Conservation (phyloP, 1,140 invertebrate genomes). For the Marisa cornuarietis region DNA sequence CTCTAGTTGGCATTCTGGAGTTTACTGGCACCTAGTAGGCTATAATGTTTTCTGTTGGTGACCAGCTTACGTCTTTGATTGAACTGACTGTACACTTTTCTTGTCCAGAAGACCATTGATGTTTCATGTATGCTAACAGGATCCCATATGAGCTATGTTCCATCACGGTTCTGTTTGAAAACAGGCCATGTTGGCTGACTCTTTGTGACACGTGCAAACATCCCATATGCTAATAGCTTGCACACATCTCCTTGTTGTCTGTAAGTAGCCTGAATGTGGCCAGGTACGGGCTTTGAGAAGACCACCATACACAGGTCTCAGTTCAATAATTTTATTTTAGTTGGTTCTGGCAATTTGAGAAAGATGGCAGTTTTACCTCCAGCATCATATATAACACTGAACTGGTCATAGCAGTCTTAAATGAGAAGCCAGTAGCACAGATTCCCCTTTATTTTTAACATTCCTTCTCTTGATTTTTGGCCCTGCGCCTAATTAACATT, state of each 20-base stretch:
- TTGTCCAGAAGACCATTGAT: constrained; percentile 81
- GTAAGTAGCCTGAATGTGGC: constrained; percentile 88
- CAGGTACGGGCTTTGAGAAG: constrained; percentile 94
- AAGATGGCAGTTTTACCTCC: constrained; percentile 85
- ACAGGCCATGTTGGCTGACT: constrained; percentile 85
- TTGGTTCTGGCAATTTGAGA: constrained; percentile 87
- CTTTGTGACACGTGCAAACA: constrained; percentile 88
- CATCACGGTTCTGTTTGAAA: constrained; percentile 97
- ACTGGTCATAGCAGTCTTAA: constrained; percentile 93
- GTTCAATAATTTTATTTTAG: constrained; percentile 90
- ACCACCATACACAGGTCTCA: constrained; percentile 96
- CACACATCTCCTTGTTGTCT: constrained; percentile 71
- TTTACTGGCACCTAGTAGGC: constrained; percentile 98
- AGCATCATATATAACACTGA: constrained; percentile 85
- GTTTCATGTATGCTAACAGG: constrained; percentile 95
- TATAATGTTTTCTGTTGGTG: constrained; percentile 93
- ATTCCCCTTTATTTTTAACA: constrained; percentile 74
- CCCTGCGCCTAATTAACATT: no score
- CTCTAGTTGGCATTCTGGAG: constrained; percentile 74
- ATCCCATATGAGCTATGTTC: constrained; percentile 88
- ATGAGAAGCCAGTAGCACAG: constrained; percentile 91
- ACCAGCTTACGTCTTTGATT: constrained; percentile 95
- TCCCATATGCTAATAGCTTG: constrained; percentile 79
- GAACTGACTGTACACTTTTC: constrained; percentile 92
- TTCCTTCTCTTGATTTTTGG: no score